These are phyloP conservation scores for Manis crassicaudata DNA, from an alignment of 2,797 vertebrate species.

Conservation along the genomic window DNA sequence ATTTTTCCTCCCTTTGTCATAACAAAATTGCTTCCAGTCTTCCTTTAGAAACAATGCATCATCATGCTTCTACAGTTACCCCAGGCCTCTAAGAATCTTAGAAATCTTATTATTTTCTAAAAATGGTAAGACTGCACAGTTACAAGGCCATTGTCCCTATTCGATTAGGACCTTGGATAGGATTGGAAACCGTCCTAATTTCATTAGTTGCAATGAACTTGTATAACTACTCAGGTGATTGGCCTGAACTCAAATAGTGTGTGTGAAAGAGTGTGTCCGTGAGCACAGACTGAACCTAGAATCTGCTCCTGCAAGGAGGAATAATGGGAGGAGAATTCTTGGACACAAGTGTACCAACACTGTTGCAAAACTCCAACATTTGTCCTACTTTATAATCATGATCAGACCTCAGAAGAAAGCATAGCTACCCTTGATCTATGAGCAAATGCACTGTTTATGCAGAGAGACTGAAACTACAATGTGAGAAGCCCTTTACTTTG, in stretches of 20 bases:
- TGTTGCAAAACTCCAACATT: neutral
- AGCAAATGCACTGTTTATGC: neutral
- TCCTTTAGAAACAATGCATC: slow-evolving; percentile 3
- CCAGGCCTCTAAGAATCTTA: neutral
- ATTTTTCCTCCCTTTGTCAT: slow-evolving; percentile 12
- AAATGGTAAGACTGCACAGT: neutral
- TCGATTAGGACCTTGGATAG: neutral
- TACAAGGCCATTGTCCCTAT: neutral
- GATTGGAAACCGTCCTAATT: neutral
- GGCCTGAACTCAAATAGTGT: neutral
- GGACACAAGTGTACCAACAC: neutral
- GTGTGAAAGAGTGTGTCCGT: neutral
- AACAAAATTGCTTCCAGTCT: slow-evolving; percentile 1
- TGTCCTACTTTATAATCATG: neutral
- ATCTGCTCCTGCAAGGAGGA: neutral
- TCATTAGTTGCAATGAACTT: neutral
- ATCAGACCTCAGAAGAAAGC: neutral
- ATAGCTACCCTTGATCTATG: fast-evolving
- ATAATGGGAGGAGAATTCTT: neutral
- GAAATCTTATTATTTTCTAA: neutral
- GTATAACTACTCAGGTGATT: neutral
- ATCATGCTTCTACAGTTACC: neutral
- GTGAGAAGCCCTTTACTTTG: fast-evolving
- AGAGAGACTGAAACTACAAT: neutral
- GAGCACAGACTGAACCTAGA: neutral